Evolutionary conservation across 2,797 vertebrate species (phyloP).

Genomic region (Mus minutoides): DNA sequence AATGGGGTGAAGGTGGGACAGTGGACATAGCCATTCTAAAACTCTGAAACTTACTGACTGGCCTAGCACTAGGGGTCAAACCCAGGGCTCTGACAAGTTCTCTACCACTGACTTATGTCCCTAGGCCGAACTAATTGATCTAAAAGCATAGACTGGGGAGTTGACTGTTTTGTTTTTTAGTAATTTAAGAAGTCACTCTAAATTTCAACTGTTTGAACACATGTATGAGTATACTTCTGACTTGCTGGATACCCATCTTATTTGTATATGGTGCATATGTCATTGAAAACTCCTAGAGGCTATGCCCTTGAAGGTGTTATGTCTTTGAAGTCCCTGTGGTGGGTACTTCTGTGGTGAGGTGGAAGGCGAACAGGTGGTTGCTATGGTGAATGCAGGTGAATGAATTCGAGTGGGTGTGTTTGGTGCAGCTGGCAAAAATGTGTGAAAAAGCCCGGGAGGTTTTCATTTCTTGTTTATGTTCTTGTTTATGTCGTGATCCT

Average conservation of each 20-base stretch:
- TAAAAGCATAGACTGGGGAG: background rate
- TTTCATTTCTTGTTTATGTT: background rate
- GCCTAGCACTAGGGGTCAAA: background rate
- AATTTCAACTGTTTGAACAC: background rate
- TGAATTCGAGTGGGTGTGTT: background rate
- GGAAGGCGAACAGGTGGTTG: background rate
- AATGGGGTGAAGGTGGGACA: background rate
- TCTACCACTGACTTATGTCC: background rate
- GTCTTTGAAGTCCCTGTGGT: background rate
- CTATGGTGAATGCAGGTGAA: background rate
- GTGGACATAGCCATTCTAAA: background rate
- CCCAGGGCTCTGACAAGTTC: background rate
- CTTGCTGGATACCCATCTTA: background rate
- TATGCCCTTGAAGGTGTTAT: background rate
- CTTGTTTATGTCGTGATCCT: background rate
- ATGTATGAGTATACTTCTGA: background rate
- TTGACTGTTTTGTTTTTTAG: background rate
- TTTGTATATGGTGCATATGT: background rate
- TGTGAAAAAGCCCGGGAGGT: too few relatives aligned
- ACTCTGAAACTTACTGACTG: background rate
- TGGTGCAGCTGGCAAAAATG: too few relatives aligned
- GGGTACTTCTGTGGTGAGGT: background rate
- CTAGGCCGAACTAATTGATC: background rate
- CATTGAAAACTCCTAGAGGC: background rate
- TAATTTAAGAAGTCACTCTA: background rate